phyloP scores from a whole-genome alignment of 1,140 invertebrate species.

The Dendroctonus valens region DNA sequence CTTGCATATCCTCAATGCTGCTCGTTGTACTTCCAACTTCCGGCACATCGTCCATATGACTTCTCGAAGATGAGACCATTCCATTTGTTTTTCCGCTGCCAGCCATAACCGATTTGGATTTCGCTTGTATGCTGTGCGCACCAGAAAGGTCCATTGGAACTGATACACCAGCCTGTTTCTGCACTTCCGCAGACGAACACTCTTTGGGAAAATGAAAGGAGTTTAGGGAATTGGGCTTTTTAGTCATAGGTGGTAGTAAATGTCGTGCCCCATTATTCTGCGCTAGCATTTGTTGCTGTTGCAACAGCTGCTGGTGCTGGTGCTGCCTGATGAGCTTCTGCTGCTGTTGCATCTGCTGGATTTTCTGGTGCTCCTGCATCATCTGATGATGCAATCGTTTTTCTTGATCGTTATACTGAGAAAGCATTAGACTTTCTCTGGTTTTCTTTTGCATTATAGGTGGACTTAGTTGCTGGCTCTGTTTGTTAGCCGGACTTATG shows the following conservation, averaged over 20 bases:
- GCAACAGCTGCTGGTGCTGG: slow-evolving; percentile 37
- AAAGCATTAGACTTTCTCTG: slow-evolving; percentile 6
- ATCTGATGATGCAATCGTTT: slow-evolving; percentile 27
- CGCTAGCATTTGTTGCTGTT: slow-evolving; percentile 24
- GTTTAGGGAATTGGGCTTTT: neutral
- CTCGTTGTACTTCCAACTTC: slow-evolving; percentile 60
- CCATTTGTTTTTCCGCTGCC: slow-evolving; percentile 35
- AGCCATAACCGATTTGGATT: slow-evolving; percentile 51
- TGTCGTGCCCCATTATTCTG: slow-evolving; percentile 1
- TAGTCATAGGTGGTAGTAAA: neutral
- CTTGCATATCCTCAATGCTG: slow-evolving; percentile 50
- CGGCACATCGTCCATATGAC: slow-evolving; percentile 51
- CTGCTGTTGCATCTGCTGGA: slow-evolving; percentile 23
- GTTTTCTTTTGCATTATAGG: slow-evolving; percentile 24
- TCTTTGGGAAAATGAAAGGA: neutral
- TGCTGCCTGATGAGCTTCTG: slow-evolving; percentile 27
- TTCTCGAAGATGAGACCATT: slow-evolving; percentile 33
- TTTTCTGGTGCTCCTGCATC: slow-evolving; percentile 30
- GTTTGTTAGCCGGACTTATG: slow-evolving; percentile 16
- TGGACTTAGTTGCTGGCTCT: slow-evolving; percentile 19
- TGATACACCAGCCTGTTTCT: slow-evolving; percentile 1
- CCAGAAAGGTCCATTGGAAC: slow-evolving; percentile 45
- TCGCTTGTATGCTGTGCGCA: slow-evolving; percentile 46
- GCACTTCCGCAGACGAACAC: neutral
- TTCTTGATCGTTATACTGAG: slow-evolving; percentile 29